A percentile compares a stretch with the other conserved stretches of the same genome.
Evolutionary conservation across 92 coral and sea anemone species (phyloP).

Genomic region (Palythoa grandis): DNA sequence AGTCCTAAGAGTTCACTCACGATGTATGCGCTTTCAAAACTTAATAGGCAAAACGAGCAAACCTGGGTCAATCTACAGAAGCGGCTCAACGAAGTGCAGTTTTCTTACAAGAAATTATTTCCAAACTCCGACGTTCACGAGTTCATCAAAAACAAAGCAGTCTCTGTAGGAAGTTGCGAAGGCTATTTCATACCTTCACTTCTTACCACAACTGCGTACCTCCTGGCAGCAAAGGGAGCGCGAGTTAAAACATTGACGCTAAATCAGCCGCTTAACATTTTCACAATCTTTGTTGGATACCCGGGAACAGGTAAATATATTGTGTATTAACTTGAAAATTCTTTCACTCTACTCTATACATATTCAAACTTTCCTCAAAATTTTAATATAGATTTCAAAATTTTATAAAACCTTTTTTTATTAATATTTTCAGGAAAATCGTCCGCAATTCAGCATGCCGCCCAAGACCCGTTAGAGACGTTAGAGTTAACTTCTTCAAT

Average conservation of each 20-base stretch:
- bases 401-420: neutral
- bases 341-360: neutral
- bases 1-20: conserved; percentile 34
- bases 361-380: neutral
- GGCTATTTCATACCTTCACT: conserved; percentile 66
- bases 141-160: conserved; percentile 54
- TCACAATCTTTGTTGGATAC: conserved; percentile 58
- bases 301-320: conserved; percentile 63
- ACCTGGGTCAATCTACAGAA: conserved; percentile 46
- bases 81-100: conserved; percentile 60
- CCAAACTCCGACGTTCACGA: conserved; percentile 40
- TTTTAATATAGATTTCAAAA: neutral
- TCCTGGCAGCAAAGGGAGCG: conserved; percentile 48
- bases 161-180: conserved; percentile 29
- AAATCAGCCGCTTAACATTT: conserved; percentile 50
- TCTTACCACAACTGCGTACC: conserved; percentile 54
- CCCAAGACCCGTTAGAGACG: conserved; percentile 46
- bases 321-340: neutral
- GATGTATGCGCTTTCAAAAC: conserved; percentile 52
- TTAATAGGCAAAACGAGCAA: conserved; percentile 41
- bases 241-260: conserved; percentile 49
- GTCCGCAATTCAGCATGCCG: conserved; percentile 47
- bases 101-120: conserved; percentile 54
- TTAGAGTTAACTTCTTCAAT: conserved; percentile 29
- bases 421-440: conserved; percentile 35